Base-by-base conservation (phyloP, 2,797 vertebrate genomes). In the Tarsius wallacei region DNA sequence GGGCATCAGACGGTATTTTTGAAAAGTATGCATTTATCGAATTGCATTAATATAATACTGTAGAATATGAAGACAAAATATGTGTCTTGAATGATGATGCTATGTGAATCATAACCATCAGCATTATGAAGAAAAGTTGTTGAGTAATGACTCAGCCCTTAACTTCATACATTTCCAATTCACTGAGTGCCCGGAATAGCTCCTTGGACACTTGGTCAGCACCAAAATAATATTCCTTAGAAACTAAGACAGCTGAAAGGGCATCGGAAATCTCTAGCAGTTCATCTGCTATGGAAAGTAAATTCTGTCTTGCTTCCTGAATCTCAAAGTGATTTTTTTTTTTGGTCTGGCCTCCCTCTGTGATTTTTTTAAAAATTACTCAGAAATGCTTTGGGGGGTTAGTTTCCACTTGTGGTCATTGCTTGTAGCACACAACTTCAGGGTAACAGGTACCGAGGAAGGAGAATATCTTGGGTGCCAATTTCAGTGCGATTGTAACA, bases 351-450 rank as follows among this genome's bases (percentile, higher is more conserved):
- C 19, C 66, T 57, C 63, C 17, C 16, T 2, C 12, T 31, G 28
- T 15, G 31, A 31, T 28, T n/a, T n/a, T n/a, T n/a, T n/a, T n/a
- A n/a, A 28, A 19, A 71, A 22, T 55, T 42, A 4, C n/a, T 61
- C 4, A 1, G 21, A 77, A 63, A 47, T 42, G 47, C 28, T 70
- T 31, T 12, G 5, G 61, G 68, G 36, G 42, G 61, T 82, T 26
- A 15, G 3, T 80, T 47, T 87, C 31, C 22, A 5, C n/a, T 6
- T 11, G 59, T 15, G 4, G 36, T 64, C 53, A 0, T n/a, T 36
- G 13, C 51, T 51, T n/a, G 1, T 2, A 15, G 19, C n/a, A 14
- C n/a, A 14, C 24, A 66, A 0, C 7, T 13, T 26, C 7, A 2
- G 1, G 12, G 13, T 6, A 21, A 68, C 53, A 42, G 19, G 33